Conservation (phyloP, 2,888 invertebrate genomes). For the Drosophila prolongata region DNA sequence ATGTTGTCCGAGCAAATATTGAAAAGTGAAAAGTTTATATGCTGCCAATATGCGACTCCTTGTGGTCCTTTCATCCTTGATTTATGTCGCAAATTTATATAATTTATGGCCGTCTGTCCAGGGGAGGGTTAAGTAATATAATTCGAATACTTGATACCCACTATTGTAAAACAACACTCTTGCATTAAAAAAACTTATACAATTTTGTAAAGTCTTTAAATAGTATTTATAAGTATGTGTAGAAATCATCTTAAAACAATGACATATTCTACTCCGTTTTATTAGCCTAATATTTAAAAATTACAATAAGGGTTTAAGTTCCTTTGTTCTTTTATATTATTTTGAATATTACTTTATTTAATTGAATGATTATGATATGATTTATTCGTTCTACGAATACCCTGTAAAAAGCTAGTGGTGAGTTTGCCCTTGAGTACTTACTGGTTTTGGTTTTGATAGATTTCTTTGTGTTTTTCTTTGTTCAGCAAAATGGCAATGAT, state of each 20-base stretch:
- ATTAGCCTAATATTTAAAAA: no score
- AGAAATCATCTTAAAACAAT: no score
- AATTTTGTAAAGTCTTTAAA: no score
- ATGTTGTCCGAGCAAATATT: slow-evolving; percentile 64
- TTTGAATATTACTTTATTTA: no score
- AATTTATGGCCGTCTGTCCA: slow-evolving; percentile 73
- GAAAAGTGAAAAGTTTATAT: slow-evolving; percentile 78
- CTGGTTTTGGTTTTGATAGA: slow-evolving; percentile 78
- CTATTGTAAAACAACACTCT: background rate
- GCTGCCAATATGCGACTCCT: slow-evolving; percentile 54
- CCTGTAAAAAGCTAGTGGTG: slow-evolving; percentile 37
- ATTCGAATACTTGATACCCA: slow-evolving; percentile 20
- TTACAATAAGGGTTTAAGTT: no score
- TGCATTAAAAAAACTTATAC: no score
- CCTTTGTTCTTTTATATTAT: no score
- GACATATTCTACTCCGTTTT: no score
- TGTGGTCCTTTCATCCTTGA: slow-evolving; percentile 58
- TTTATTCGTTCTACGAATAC: background rate
- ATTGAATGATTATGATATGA: no score
- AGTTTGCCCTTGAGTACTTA: slow-evolving; percentile 37
- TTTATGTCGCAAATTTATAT: slow-evolving; percentile 80
- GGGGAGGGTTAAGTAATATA: background rate
- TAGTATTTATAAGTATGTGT: no score
- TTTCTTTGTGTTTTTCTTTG: slow-evolving; percentile 44
- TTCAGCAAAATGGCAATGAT: slow-evolving; percentile 61